Evolutionary conservation across 2,888 invertebrate genomes (phyloP), one percentile per base, ranked within the genome.

Genomic region (Eudasyphora cyanicolor): DNA sequence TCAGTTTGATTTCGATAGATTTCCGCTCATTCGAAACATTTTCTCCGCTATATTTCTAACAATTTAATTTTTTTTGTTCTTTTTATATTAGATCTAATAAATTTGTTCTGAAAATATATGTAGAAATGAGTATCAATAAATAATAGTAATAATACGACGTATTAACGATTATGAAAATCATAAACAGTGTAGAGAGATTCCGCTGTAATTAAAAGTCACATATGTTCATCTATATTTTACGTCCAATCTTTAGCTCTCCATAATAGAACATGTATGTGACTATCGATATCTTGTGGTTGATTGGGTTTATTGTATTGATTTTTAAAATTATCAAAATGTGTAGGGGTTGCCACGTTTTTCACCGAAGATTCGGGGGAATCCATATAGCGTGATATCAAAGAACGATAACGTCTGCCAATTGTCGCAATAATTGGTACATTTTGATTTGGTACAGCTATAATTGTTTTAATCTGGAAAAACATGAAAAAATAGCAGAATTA

Each of bases 351-450:
- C 38, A 86, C 85, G 7, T 86, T 87, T 75, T 86, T 85, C 64
- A 81, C 29, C 2, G 77, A 73, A 14, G 86, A 76, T 14, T 91
- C 90, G 0, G 85, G 79, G 21, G 92, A 93, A 88, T 95, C 94
- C 42, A 94, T 94, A 87, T 94, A 95, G 49, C 95, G 93, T 14
- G 94, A 93, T 79, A 95, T 93, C 17, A 98, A 93, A 85, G 96
- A 97, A 14, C 98, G 94, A 91, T 98, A 98, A 0, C 97, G 97
- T 86, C 95, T 94, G 0, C 98, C 98, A 82, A 98, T 94, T 0
- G 97, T 97, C 0, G 95, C 97, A 85, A 97, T 92, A 89, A 94
- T 90, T 80, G 94, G 91, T 32, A 88, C 87, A 54, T 90, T 91
- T 82, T 91, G 91, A 86, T 88, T 89, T n/a, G 92, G 91, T 80